phyloP scores from a whole-genome alignment of 2,888 invertebrate species.

The Plebejus melissa region DNA sequence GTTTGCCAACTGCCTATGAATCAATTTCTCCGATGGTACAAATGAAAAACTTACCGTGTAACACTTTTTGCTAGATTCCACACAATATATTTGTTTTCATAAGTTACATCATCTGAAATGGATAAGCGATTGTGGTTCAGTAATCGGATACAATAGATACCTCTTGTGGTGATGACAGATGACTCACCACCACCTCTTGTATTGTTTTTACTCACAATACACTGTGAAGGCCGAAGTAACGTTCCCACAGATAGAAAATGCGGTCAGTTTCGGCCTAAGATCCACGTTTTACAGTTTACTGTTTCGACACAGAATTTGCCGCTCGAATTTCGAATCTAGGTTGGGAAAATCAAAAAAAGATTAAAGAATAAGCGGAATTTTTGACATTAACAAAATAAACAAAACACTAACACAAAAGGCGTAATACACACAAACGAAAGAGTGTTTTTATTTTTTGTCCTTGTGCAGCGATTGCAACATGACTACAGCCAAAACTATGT shows the following conservation, averaged over 20 bases:
- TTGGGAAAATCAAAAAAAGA: not conserved
- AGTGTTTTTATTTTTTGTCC: constrained; percentile 7
- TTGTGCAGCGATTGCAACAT: constrained; percentile 10
- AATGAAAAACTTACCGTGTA: not conserved
- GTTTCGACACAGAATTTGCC: not conserved
- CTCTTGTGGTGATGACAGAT: not conserved
- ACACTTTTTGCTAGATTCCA: not conserved
- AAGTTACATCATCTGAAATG: constrained; percentile 10
- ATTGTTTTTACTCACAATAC: constrained; percentile 15
- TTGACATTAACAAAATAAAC: not conserved
- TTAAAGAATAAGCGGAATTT: not conserved
- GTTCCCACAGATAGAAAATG: constrained; percentile 12
- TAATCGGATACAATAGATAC: constrained; percentile 5
- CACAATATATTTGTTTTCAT: not conserved
- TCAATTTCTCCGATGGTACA: no score
- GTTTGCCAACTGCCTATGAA: no score
- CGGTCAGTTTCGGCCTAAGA: constrained; percentile 4
- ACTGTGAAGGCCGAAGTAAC: constrained; percentile 8
- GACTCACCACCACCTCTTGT: not conserved
- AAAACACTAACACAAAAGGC: no score
- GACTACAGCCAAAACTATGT: constrained; percentile 20
- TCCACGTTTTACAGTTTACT: not conserved
- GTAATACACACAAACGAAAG: not conserved
- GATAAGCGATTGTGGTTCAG: constrained; percentile 2
- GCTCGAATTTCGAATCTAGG: not conserved